These are phyloP conservation scores for Xestia xanthographa DNA, from an alignment of 2,888 invertebrate genomes.

Conservation along the genomic window DNA sequence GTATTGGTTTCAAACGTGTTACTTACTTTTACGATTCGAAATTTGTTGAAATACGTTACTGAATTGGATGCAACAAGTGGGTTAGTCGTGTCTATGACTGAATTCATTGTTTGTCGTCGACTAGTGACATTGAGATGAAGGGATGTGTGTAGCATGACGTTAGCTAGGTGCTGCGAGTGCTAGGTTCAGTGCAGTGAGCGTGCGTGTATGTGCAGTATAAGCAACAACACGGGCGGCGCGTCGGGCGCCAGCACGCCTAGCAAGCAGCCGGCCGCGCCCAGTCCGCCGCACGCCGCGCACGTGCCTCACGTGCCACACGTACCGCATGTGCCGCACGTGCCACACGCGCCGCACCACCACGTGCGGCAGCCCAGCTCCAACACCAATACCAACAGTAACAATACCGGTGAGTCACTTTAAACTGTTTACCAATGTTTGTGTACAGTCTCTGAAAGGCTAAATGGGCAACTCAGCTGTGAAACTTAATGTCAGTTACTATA, in stretches of 20 bases:
- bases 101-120: background rate
- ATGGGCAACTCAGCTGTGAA: background rate
- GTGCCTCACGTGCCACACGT: slow-evolving; percentile 8
- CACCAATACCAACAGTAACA: slow-evolving; percentile 71
- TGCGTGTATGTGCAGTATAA: slow-evolving; percentile 77
- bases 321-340: slow-evolving; percentile 23
- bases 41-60: background rate
- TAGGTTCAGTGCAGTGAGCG: slow-evolving; percentile 24
- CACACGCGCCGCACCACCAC: slow-evolving; percentile 59
- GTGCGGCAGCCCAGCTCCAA: slow-evolving; percentile 63
- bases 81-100: background rate
- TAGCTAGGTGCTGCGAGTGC: background rate
- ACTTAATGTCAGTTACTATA: background rate
- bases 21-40: background rate
- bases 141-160: slow-evolving; percentile 29
- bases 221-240: slow-evolving; percentile 74
- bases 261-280: slow-evolving; percentile 79
- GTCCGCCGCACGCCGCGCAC: slow-evolving; percentile 69
- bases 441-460: background rate
- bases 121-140: slow-evolving; percentile 35
- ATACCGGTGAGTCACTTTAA: slow-evolving; percentile 32
- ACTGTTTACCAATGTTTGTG: background rate
- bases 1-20: background rate
- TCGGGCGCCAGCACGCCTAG: slow-evolving; percentile 85
- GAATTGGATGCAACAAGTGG: slow-evolving; percentile 42